Base-by-base conservation (phyloP, 2,888 invertebrate species). In the Agriotes lineatus region DNA sequence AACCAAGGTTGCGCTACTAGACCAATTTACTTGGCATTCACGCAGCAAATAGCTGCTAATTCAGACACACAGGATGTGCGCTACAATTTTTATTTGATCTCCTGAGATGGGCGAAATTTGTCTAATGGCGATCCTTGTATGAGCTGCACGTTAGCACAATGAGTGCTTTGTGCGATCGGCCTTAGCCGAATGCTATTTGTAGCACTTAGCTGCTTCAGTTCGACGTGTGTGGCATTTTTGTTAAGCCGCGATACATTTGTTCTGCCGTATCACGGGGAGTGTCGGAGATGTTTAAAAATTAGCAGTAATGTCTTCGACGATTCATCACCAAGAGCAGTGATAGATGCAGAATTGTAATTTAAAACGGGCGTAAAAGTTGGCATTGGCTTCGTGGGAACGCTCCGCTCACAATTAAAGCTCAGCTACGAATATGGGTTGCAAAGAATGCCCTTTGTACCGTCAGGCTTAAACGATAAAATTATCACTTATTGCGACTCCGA, bases 371-470 rank as follows among this genome's bases (percentile, higher is more conserved):
- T 33, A 33, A 50, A 52, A 30, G 52, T 52, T 48, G 22, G 14
- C 12, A 48, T 25, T 22, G 33, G 18, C n/a, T 56, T 20, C 56
- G 56, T 56, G 56, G 39, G 56, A 56, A 56, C 56, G 9, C 39
- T 56, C 56, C 37, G 37, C 33, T 56, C 10, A 35, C 33, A 35
- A 52, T 33, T 52, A 35, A 52, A 52, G 33, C 48, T 48, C n/a
- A 30, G 14, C 50, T 30, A 50, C 30, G 30, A 50, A 30, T 50
- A 30, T 50, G 52, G 33, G 16, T 18, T 33, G 18, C 18, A n/a
- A 52, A 52, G 52, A 52, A 52, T 52, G 18, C 33, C 52, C 52
- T 33, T 52, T 52, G 52, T 52, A 52, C 48, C 48, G 48, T 48
- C 48, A 48, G 20, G 48, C 25, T 22, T 48, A 48, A 48, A 48